These are phyloP conservation scores for Sitobion miscanthi DNA, from an alignment of 1,140 invertebrate species.

Conservation along the genomic window DNA sequence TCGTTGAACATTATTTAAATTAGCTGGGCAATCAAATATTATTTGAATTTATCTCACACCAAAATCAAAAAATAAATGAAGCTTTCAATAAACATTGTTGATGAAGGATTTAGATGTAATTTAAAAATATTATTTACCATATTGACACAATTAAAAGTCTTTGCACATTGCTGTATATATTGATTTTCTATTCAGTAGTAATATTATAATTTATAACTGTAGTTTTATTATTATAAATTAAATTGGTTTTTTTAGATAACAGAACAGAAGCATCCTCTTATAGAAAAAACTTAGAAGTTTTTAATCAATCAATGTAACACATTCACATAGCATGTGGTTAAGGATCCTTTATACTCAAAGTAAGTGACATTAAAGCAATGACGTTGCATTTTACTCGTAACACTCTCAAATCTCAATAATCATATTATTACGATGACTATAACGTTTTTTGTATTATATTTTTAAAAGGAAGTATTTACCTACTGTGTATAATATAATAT, in stretches of 20 bases:
- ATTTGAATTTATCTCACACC: neutral
- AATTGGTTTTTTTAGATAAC: neutral
- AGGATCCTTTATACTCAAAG: neutral
- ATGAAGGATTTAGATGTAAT: neutral
- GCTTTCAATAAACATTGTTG: neutral
- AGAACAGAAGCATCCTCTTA: neutral
- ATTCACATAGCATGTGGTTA: neutral
- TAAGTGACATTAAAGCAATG: neutral
- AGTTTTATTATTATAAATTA: neutral
- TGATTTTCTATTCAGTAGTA: neutral
- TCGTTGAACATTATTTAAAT: neutral
- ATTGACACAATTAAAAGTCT: neutral
- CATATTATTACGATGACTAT: neutral
- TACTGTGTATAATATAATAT: neutral
- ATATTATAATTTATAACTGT: neutral
- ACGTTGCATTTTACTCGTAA: neutral
- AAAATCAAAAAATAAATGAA: neutral
- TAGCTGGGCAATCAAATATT: neutral
- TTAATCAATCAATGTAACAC: neutral
- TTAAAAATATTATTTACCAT: neutral
- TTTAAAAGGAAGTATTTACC: neutral
- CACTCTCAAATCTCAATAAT: slow-evolving; percentile 14
- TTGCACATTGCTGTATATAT: neutral
- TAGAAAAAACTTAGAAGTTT: neutral
- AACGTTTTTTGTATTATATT: neutral